phyloP scores from a whole-genome alignment of 2,888 invertebrate genomes.

The Idaea dimidiata region DNA sequence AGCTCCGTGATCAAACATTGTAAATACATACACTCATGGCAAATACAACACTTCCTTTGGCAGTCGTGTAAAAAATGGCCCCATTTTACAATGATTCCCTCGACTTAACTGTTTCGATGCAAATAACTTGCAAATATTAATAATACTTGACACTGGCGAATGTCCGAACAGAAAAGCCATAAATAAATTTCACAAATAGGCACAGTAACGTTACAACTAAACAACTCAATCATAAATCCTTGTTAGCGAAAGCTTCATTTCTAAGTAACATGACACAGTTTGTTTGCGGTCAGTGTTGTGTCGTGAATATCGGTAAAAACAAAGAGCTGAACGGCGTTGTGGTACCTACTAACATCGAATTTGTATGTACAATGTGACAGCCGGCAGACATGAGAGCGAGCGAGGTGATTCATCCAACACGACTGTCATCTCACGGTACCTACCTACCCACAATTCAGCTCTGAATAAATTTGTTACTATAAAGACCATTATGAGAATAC shows the following conservation, averaged over 20 bases:
- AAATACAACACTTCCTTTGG: no score
- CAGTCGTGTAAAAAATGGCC: no score
- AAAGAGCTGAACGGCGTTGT: conserved; percentile 40
- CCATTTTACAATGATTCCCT: no score
- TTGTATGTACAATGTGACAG: conserved; percentile 46
- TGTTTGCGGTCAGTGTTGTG: conserved; percentile 34
- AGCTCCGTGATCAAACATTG: no score
- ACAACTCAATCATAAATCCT: not conserved
- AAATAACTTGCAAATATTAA: no score
- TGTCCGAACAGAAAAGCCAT: no score
- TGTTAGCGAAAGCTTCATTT: conserved; percentile 1
- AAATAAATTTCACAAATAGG: not conserved
- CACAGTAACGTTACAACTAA: not conserved
- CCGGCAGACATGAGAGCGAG: conserved; percentile 45
- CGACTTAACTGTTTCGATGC: no score
- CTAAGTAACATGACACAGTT: conserved; percentile 19
- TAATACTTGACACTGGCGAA: no score
- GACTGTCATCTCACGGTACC: conserved; percentile 18
- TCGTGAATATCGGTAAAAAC: conserved; percentile 42
- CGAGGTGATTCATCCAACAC: conserved; percentile 48
- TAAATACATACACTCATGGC: no score
- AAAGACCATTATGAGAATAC: not conserved
- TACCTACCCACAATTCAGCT: not conserved
- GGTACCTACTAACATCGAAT: conserved; percentile 43
- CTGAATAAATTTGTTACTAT: not conserved